Percentiles rank a stretch among this genome's conserved stretches.
These are phyloP conservation scores for Aradophagus sp. DNA, from an alignment of 1,140 invertebrate genomes.

Conservation along the genomic window DNA sequence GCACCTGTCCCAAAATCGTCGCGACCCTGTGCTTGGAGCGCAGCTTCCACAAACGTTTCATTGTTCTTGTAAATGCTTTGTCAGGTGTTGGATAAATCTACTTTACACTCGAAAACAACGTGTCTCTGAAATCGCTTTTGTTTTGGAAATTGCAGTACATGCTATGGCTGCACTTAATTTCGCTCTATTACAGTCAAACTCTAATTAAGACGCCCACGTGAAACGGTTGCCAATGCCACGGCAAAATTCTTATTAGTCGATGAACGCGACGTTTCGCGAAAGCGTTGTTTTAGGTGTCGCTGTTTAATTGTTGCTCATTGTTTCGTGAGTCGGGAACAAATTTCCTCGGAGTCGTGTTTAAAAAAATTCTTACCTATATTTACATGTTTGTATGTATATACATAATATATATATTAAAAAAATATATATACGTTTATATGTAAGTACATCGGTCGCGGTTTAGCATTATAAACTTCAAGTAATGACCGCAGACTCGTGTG, in stretches of 20 bases:
- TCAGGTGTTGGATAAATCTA: constrained; percentile 50
- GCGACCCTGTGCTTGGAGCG: constrained; percentile 25
- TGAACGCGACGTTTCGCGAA: not conserved
- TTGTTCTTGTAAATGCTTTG: constrained; percentile 56
- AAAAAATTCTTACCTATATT: no score
- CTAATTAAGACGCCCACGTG: constrained; percentile 1
- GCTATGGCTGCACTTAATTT: constrained; percentile 14
- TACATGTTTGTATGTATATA: no score
- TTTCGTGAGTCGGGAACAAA: no score
- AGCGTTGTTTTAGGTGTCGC: not conserved
- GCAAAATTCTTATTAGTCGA: no score
- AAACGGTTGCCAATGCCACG: no score
- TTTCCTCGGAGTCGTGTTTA: no score
- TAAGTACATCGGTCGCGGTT: no score
- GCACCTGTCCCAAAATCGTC: constrained; percentile 52
- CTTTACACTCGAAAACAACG: constrained; percentile 47
- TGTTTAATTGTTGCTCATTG: constrained; percentile 3
- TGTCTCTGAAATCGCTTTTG: constrained; percentile 42
- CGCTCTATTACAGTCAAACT: not conserved
- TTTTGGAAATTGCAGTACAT: constrained; percentile 25
- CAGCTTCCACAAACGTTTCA: constrained; percentile 40
- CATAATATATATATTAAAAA: no score
- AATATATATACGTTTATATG: no score
- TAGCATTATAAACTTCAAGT: constrained; percentile 36
- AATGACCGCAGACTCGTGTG: constrained; percentile 5